A percentile compares a stretch with the other conserved stretches of the same genome.
phyloP scores from a whole-genome alignment of 2,797 vertebrate genomes.

The Phrynocephalus forsythii region DNA sequence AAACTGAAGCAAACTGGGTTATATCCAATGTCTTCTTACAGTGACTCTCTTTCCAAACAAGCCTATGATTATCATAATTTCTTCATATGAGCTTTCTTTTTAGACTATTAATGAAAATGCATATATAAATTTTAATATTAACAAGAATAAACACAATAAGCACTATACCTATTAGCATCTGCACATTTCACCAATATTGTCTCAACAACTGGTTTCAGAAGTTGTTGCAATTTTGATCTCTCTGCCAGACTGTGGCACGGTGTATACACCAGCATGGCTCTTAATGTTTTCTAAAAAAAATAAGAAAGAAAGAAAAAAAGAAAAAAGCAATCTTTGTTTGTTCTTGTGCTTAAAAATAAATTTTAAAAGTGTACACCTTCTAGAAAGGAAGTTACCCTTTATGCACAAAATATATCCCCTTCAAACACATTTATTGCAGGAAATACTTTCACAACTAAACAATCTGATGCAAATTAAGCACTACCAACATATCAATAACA shows the following conservation, averaged over 20 bases:
- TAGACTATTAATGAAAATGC: neutral
- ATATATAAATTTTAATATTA: constrained; percentile 3
- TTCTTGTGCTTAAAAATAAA: neutral
- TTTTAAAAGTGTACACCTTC: neutral
- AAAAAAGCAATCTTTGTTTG: constrained; percentile 10
- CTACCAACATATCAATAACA: neutral
- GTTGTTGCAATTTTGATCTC: constrained; percentile 85
- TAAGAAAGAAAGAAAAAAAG: no score
- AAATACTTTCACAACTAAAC: neutral
- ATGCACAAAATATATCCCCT: neutral
- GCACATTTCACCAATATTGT: constrained; percentile 91
- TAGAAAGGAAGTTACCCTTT: neutral
- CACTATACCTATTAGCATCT: constrained; percentile 87
- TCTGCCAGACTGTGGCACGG: constrained; percentile 86
- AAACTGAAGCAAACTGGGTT: neutral
- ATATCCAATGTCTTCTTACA: neutral
- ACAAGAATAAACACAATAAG: neutral
- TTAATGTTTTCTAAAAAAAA: constrained; percentile 85
- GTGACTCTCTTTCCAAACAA: no score
- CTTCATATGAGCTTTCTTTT: neutral
- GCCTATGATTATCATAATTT: no score
- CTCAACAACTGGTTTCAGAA: constrained; percentile 89
- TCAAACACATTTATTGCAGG: neutral
- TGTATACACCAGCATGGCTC: constrained; percentile 92
- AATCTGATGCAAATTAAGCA: neutral